Evolutionary conservation across 1,140 invertebrate genomes (phyloP).

Genomic region (Neodiprion pinetum): DNA sequence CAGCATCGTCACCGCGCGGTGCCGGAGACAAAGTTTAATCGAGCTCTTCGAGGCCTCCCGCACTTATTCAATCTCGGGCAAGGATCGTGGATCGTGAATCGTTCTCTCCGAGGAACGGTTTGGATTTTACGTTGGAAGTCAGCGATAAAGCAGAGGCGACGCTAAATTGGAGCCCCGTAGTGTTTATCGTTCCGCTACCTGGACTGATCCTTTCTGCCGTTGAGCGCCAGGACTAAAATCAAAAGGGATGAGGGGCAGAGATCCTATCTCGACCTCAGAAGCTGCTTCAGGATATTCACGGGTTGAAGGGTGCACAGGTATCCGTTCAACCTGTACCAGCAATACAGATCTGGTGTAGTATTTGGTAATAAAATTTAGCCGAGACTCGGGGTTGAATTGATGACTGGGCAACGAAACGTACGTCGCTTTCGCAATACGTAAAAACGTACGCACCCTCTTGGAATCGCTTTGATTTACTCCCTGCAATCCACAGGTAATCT

Average conservation of each 20-base stretch:
- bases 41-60: neutral
- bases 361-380: neutral
- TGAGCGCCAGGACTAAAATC: no score
- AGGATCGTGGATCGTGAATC: neutral
- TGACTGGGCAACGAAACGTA: neutral
- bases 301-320: no score
- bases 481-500: neutral
- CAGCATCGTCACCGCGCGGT: neutral
- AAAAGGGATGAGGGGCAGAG: no score
- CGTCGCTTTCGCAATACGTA: neutral
- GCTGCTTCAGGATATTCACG: no score
- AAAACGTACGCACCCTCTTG: neutral
- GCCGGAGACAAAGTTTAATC: neutral
- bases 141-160: neutral
- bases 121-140: no score
- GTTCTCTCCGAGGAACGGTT: neutral
- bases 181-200: neutral
- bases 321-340: neutral
- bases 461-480: no score
- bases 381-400: neutral
- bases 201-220: neutral
- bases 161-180: conserved; percentile 10
- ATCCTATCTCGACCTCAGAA: no score
- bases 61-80: neutral
- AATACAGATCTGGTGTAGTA: neutral